Percentiles rank a stretch among this genome's conserved stretches.
Conservation (phyloP, 2,888 invertebrate species). For the Stegophylla sp. region DNA sequence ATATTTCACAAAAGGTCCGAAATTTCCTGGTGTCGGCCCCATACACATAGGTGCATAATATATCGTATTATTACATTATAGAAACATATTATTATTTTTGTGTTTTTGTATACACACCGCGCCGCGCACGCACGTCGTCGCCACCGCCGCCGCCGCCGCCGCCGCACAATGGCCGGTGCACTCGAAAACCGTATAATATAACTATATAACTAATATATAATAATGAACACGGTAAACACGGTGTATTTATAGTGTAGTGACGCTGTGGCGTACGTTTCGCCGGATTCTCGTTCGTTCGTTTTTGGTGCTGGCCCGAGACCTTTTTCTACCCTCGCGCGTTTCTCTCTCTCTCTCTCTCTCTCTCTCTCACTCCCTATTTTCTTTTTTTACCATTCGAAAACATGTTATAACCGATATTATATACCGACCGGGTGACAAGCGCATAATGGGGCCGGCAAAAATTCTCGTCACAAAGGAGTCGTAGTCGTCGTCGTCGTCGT, state of each 20-base stretch:
- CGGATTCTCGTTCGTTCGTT: conserved; percentile 35
- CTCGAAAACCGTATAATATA: conserved; percentile 24
- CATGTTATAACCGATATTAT: conserved; percentile 19
- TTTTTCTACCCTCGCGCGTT: background rate
- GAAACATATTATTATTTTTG: conserved; percentile 35
- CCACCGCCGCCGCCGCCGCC: background rate
- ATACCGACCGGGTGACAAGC: conserved; percentile 34
- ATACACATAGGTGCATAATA: no score
- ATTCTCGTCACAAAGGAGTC: conserved; percentile 43
- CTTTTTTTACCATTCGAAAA: background rate
- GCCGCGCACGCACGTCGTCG: no score
- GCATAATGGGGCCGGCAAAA: conserved; percentile 44
- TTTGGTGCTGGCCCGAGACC: conserved; percentile 10
- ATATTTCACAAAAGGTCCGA: conserved; percentile 57
- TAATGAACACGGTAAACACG: background rate
- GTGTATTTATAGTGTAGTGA: background rate
- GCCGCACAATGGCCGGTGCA: conserved; percentile 19
- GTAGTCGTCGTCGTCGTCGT: no score
- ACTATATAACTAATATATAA: conserved; percentile 13
- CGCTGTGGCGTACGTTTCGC: background rate
- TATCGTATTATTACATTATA: conserved; percentile 52
- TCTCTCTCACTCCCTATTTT: background rate
- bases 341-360: background rate
- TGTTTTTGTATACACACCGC: conserved; percentile 26
- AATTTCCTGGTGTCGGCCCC: conserved; percentile 53